Evolutionary conservation across 2,888 invertebrate species (phyloP), one percentile per base, ranked within the genome.

Genomic region (Mystacides longicornis): DNA sequence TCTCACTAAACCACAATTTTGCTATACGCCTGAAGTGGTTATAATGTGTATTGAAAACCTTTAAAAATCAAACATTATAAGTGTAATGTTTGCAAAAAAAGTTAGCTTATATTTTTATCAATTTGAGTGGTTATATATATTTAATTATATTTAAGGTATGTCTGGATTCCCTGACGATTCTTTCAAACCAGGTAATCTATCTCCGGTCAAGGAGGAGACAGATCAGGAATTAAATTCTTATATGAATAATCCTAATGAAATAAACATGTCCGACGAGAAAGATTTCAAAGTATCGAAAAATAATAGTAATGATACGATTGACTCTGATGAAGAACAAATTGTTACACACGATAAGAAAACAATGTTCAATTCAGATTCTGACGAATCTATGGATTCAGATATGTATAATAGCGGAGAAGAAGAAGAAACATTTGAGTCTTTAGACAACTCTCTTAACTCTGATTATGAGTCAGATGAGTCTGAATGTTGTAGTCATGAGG

Each of bases 171-270:
- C 59, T 50, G 61, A 62, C 37, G 59, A 54, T 51, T 51, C 54
- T 16, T 60, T 58, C 52, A 48, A 45, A 9, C 56, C 58, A 16
- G 60, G 55, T 33, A 58, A 58, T 51, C 50, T 62, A 9, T 52
- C 60, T 14, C 58, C 61, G 11, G 56, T 62, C 23, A 48, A 23
- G 19, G 61, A 62, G 52, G 61, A 62, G 53, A 62, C 58, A 11
- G 60, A 58, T 48, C 48, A 53, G 27, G 61, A 60, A 45, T 47
- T 60, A 48, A 47, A 61, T 45, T 20, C 46, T 7, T 56, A 62
- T 50, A 52, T 54, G 45, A 62, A 59, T 22, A 50, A 59, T 56
- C 50, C 54, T 21, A 46, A 37, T 37, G 14, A 4, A n/a, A 16
- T n/a, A 37, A 14, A 37, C 14, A 37, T 3, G 3, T 11, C 16